Evolutionary conservation across 2,888 invertebrate species (phyloP), one percentile per base, ranked within the genome.

Genomic region (Oxyscelio sp.): DNA sequence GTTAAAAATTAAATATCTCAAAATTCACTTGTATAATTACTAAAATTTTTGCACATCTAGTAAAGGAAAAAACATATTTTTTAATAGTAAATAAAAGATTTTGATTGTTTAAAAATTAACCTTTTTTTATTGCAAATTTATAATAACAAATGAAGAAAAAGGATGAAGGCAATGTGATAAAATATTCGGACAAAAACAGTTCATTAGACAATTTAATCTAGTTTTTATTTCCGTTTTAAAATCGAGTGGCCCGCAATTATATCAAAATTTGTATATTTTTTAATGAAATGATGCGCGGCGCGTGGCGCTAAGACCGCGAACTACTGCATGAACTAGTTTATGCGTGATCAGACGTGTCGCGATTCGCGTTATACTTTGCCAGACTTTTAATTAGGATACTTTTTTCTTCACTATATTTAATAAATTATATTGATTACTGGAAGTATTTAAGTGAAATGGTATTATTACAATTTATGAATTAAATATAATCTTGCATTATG

Each of bases 201-300:
- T 40, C 40, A 40, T n/a, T 40, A n/a, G 40, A n/a, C 13, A 40
- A 40, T 40, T 40, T 40, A 40, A 40, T 40, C n/a, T 40, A 40
- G 11, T 40, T 40, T 4, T 40, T 3, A 40, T n/a, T 40, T 40
- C 40, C 40, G 40, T 40, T 40, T 11, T n/a, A n/a, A 40, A 40
- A 40, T 40, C n/a, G 40, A 40, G 40, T 40, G 11, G 40, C 40
- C 4, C 40, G 4, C 40, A 40, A n/a, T 40, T 40, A 11, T 40
- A n/a, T 40, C 40, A 40, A 40, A 40, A 40, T 3, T 40, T 40
- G 4, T 40, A n/a, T 13, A 40, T 40, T 40, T 40, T 11, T 40
- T 40, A 27, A n/a, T 40, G 40, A 40, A 40, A n/a, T n/a, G 11
- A 11, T 40, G 40, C 40, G n/a, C 40, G 40, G 40, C 11, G 40